phyloP scores from a whole-genome alignment of 1,140 invertebrate species.

The Euwallacea similis region DNA sequence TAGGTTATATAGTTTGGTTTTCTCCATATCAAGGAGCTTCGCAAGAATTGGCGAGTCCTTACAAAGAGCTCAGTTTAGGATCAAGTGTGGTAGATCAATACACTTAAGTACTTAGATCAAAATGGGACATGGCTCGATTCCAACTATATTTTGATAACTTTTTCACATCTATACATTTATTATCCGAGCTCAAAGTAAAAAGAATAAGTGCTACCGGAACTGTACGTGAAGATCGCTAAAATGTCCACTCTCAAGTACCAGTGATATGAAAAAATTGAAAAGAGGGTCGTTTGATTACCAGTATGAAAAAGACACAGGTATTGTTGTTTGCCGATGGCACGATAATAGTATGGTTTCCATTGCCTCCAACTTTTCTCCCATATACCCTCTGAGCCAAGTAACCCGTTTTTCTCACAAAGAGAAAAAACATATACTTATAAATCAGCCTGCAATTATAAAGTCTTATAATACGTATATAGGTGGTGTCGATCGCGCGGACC shows the following conservation, averaged over 20 bases:
- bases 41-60: constrained; percentile 27
- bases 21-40: constrained; percentile 39
- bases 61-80: constrained; percentile 10
- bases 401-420: constrained; percentile 39
- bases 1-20: constrained; percentile 33
- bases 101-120: background rate
- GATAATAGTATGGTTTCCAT: constrained; percentile 41
- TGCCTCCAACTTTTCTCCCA: constrained; percentile 34
- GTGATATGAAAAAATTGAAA: constrained; percentile 3
- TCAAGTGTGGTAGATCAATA: constrained; percentile 8
- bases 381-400: constrained; percentile 38
- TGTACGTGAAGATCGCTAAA: constrained; percentile 37
- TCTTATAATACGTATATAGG: constrained; percentile 45
- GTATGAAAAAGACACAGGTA: constrained; percentile 13
- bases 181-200: constrained; percentile 33
- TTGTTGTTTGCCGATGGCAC: constrained; percentile 37
- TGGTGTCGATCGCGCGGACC: constrained; percentile 46
- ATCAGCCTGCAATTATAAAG: constrained; percentile 43
- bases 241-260: background rate
- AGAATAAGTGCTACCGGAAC: constrained; percentile 35
- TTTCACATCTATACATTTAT: constrained; percentile 35
- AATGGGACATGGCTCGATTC: constrained; percentile 3
- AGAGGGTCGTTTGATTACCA: constrained; percentile 29
- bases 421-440: constrained; percentile 40
- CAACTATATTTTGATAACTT: constrained; percentile 40